Evolutionary conservation across 2,113 vertebrate genomes (phyloP), one percentile per base, ranked within the genome.

Genomic region (Heloderma charlesbogerti): DNA sequence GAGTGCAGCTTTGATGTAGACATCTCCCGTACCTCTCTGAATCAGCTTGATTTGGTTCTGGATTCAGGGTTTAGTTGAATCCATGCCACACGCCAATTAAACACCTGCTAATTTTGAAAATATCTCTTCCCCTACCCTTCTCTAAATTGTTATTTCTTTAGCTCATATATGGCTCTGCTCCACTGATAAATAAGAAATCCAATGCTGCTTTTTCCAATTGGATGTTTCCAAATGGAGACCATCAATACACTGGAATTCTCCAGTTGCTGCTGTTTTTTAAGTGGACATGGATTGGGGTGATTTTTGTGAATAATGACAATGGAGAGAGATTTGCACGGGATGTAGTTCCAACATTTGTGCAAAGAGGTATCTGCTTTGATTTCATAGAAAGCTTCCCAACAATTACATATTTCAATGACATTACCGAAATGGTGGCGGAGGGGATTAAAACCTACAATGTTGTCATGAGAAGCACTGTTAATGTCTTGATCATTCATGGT

Each of bases 221-320:
- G 27, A 54, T 89, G 79, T 82, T 82, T 48, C 79, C 88, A 72
- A 57, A 31, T 7, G 31, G 37, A 3, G 25, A 54, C 25, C 34
- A 72, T 60, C 88, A 82, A 18, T 48, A 69, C 7, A 72, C 20
- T 3, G 78, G 78, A 12, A 82, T 89, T 43, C 66, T 82, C 4
- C 45, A 72, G 63, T 20, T 89, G 0, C 79, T 82, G 22, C 27
- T 89, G 34, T 66, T 57, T 43, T 83, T 89, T 25, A 72, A 18
- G 1, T 89, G 88, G 88, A 60, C n/a, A 13, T 89, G 87, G 87
- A 72, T 82, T 72, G 88, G 88, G 13, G 48, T 89, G 45, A 13
- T 82, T 10, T 82, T 6, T 20, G 25, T 40, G 16, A 3, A 37
- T 40, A 25, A 57, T 10, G n/a, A 89, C 7, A 57, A 12, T 13